Percentiles rank a stretch among this genome's conserved stretches.
phyloP scores from a whole-genome alignment of 2,888 invertebrate genomes.

The Netelia melanura region DNA sequence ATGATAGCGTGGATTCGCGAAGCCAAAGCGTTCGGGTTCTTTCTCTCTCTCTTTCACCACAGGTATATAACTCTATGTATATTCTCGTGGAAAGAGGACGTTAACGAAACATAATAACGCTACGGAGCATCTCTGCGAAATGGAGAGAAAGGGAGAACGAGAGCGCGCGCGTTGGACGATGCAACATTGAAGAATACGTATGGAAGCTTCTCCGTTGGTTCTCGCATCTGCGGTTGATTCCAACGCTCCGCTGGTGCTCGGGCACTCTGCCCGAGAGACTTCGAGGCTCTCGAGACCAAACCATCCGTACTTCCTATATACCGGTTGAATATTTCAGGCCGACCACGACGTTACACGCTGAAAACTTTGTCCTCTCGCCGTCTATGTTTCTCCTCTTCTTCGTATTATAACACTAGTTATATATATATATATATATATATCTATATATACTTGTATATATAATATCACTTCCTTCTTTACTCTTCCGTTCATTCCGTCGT shows the following conservation, averaged over 20 bases:
- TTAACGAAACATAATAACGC: constrained; percentile 49
- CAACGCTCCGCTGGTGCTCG: constrained; percentile 13
- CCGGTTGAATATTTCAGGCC: constrained; percentile 53
- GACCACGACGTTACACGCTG: constrained; percentile 17
- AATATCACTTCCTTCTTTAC: constrained; percentile 23
- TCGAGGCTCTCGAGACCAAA: not conserved
- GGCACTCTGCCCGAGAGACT: constrained; percentile 2
- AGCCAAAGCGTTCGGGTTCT: constrained; percentile 36
- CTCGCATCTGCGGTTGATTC: constrained; percentile 4
- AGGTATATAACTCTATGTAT: not conserved
- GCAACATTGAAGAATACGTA: constrained; percentile 51
- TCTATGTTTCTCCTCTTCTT: not conserved
- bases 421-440: not conserved
- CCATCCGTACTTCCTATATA: constrained; percentile 10
- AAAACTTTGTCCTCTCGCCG: not conserved
- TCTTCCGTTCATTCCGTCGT: constrained; percentile 31
- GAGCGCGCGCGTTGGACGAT: constrained; percentile 36
- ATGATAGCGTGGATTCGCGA: constrained; percentile 72
- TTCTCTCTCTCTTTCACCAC: not conserved
- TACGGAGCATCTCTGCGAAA: constrained; percentile 15
- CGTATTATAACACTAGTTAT: not conserved
- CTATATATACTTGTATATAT: not conserved
- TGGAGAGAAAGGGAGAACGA: not conserved
- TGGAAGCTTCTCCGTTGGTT: not conserved
- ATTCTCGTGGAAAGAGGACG: constrained; percentile 4